Conservation (phyloP, 1,140 invertebrate genomes). For the Sycophaga agraensis region DNA sequence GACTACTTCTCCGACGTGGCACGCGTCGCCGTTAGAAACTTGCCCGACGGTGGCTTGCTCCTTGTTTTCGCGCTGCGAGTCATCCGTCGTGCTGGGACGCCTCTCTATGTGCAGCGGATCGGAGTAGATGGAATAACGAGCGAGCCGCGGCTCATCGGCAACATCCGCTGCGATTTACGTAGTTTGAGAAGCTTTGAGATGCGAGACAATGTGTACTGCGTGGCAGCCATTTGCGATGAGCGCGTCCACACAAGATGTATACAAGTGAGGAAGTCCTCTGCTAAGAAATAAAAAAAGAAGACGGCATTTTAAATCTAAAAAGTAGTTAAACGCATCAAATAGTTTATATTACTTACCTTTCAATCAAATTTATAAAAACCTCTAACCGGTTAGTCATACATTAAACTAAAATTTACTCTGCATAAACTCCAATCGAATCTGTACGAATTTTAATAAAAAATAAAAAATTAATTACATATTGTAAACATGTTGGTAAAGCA, state of each 20-base stretch:
- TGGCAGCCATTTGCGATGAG: conserved; percentile 6
- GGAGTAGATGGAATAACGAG: neutral
- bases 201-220: neutral
- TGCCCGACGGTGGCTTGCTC: neutral
- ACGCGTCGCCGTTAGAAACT: neutral
- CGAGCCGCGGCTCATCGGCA: neutral
- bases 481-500: too few species aligned
- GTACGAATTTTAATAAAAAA: too few species aligned
- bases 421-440: too few species aligned
- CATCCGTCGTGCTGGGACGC: neutral
- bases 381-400: too few species aligned
- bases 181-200: conserved; percentile 3
- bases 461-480: too few species aligned
- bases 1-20: neutral
- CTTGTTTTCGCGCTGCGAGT: neutral
- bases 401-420: too few species aligned
- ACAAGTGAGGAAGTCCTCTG: too few species aligned
- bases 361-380: too few species aligned
- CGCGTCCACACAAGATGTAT: conserved; percentile 3
- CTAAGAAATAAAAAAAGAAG: too few species aligned
- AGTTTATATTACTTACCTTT: too few species aligned
- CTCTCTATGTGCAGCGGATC: conserved; percentile 10
- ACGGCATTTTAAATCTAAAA: too few species aligned
- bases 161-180: conserved; percentile 6
- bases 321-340: too few species aligned